These are phyloP conservation scores for Eupelmus urozonus DNA, from an alignment of 2,888 invertebrate genomes.

Conservation along the genomic window DNA sequence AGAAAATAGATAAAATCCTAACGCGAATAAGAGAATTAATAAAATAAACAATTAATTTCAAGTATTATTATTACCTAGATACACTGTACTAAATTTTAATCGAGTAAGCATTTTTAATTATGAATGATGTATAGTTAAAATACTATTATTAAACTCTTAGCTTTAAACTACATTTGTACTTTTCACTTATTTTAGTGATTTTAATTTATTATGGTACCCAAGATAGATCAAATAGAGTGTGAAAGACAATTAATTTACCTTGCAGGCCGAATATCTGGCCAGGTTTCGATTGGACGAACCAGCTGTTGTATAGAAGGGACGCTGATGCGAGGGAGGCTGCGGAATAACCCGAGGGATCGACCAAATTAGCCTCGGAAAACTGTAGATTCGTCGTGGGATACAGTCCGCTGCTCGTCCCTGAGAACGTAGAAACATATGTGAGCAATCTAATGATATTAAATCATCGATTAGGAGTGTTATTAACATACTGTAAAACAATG, in stretches of 20 bases:
- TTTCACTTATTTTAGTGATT: too few species aligned
- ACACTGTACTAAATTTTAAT: too few species aligned
- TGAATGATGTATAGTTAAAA: too few species aligned
- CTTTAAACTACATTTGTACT: too few species aligned
- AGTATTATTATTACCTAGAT: too few species aligned
- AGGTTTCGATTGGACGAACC: constrained; percentile 75
- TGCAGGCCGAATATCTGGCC: constrained; percentile 82
- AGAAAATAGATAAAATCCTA: too few species aligned
- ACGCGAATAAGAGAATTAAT: too few species aligned
- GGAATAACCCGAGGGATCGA: constrained; percentile 70
- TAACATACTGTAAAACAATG: neutral
- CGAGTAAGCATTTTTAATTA: too few species aligned
- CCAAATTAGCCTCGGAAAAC: constrained; percentile 63
- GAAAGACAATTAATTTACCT: constrained; percentile 79
- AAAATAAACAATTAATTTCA: too few species aligned
- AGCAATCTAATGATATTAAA: neutral
- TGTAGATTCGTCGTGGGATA: constrained; percentile 34
- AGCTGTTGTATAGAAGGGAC: constrained; percentile 73
- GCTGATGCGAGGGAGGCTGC: constrained; percentile 74
- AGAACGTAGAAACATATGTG: neutral
- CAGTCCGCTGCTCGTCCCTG: constrained; percentile 5
- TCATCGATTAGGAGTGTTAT: neutral
- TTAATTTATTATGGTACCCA: too few species aligned
- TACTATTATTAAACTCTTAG: too few species aligned
- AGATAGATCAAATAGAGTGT: too few species aligned